phyloP scores from a whole-genome alignment of 2,888 invertebrate genomes.

The Seira musarum region DNA sequence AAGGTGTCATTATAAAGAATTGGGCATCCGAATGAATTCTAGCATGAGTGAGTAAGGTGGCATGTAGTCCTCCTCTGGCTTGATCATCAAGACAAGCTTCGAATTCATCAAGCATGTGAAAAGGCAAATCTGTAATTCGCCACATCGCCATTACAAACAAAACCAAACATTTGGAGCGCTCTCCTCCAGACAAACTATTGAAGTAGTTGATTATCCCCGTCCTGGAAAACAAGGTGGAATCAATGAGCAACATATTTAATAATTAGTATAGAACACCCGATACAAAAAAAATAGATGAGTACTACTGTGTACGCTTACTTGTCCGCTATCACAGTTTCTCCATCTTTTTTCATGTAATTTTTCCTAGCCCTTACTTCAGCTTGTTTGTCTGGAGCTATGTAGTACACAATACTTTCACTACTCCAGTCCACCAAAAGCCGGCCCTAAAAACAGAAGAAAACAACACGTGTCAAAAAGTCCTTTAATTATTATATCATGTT shows the following conservation, averaged over 20 bases:
- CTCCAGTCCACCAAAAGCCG: constrained; percentile 41
- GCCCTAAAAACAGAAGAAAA: constrained; percentile 23
- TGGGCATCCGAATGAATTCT: constrained; percentile 21
- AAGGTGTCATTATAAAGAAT: constrained; percentile 39
- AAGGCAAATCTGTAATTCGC: constrained; percentile 41
- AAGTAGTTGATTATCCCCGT: constrained; percentile 32
- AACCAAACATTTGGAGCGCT: constrained; percentile 34
- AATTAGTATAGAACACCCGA: too few relatives aligned
- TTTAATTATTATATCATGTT: too few relatives aligned
- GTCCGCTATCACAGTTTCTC: constrained; percentile 21
- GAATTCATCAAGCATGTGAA: constrained; percentile 46
- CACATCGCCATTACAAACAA: constrained; percentile 57
- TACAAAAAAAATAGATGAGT: too few relatives aligned
- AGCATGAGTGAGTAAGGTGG: constrained; percentile 26
- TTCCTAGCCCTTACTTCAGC: constrained; percentile 30
- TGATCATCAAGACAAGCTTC: constrained; percentile 35
- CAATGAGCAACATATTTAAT: not conserved
- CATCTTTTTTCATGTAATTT: constrained; percentile 11
- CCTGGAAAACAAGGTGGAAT: not conserved
- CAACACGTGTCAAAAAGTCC: too few relatives aligned
- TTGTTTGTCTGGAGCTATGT: constrained; percentile 32
- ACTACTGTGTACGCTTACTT: constrained; percentile 31
- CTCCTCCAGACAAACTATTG: constrained; percentile 40
- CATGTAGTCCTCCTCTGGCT: constrained; percentile 14
- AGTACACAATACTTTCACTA: constrained; percentile 21